Base-by-base conservation (phyloP, 2,888 invertebrate genomes). In the Smittia aterrima region DNA sequence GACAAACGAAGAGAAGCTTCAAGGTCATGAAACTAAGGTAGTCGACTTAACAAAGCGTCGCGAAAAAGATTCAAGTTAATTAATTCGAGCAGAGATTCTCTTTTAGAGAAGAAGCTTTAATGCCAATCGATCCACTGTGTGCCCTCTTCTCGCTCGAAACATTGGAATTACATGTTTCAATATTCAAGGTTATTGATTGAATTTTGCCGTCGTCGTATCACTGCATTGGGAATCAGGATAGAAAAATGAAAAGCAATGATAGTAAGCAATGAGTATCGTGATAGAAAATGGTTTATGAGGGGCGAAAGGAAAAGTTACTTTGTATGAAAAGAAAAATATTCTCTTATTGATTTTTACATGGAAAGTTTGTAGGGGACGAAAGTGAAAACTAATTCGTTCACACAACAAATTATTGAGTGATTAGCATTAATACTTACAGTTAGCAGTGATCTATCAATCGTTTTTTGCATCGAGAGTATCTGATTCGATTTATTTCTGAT, bases 141-240 rank as follows among this genome's bases (percentile, higher is more conserved):
- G 2, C 58, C 2, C 22, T n/a, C 6, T 7, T 58, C 58, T 58
- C 58, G 13, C 58, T 18, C 58, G 18, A 53, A 53, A 4, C 66
- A 16, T 18, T 18, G 16, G 64, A 64, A 27, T 24, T 64, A 64
- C 58, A 64, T 27, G 18, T 58, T 58, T 64, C 4, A 64, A 64
- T 3, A 58, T 71, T 72, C 72, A 72, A 72, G 72, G 72, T 72
- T 72, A 72, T 72, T 72, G 72, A 72, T 72, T 72, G 32, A 18
- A 7, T 72, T 27, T 58, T 22, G 16, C 22, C 32, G 22, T 62
- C 53, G 25, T 70, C n/a, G 70, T 47, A 27, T 24, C 53, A 54
- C 6, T 4, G 40, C n/a, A 13, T 18, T 67, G 22, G 13, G 68
- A 40, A 6, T 11, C 11, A 47, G n/a, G 16, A 11, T 47, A 18